A percentile compares a stretch with the other conserved stretches of the same genome.
These are phyloP conservation scores for Drosophila anomalata DNA, from an alignment of 2,888 invertebrate genomes.

Conservation along the genomic window DNA sequence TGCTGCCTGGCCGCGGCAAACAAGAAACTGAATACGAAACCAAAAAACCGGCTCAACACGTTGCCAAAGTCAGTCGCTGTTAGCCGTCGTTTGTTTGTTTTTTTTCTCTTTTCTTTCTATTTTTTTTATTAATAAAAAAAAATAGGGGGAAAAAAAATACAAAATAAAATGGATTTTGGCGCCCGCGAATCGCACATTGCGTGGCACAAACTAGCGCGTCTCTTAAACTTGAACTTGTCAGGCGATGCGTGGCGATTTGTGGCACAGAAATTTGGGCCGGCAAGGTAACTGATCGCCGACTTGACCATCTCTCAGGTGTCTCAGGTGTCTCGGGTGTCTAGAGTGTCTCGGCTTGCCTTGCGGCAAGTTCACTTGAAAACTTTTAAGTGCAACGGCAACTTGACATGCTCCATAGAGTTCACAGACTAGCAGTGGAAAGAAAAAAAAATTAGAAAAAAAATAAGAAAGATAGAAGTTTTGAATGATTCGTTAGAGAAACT, in stretches of 20 bases:
- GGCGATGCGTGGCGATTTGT: constrained; percentile 60
- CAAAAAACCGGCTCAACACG: constrained; percentile 70
- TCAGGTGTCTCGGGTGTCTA: constrained; percentile 16
- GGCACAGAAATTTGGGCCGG: background rate
- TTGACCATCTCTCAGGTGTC: constrained; percentile 28
- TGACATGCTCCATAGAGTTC: background rate
- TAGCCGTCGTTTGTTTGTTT: constrained; percentile 5
- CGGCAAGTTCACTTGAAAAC: constrained; percentile 66
- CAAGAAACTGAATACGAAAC: constrained; percentile 1
- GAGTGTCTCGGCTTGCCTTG: constrained; percentile 29
- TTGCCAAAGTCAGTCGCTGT: constrained; percentile 65
- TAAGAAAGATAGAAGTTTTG: constrained; percentile 14
- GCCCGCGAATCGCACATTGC: constrained; percentile 35
- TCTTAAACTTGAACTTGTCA: constrained; percentile 74
- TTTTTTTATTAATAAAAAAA: background rate
- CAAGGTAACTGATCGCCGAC: constrained; percentile 33
- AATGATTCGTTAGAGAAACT: constrained; percentile 40
- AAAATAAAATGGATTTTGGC: constrained; percentile 35
- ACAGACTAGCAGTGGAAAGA: background rate
- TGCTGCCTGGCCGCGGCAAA: constrained; percentile 15
- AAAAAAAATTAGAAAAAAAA: background rate
- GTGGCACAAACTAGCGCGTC: constrained; percentile 13
- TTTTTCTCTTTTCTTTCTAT: background rate
- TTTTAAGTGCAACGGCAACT: constrained; percentile 64
- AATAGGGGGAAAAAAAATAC: background rate